These are phyloP conservation scores for Drosophila nigricruria DNA, from an alignment of 2,888 invertebrate species.

Conservation along the genomic window DNA sequence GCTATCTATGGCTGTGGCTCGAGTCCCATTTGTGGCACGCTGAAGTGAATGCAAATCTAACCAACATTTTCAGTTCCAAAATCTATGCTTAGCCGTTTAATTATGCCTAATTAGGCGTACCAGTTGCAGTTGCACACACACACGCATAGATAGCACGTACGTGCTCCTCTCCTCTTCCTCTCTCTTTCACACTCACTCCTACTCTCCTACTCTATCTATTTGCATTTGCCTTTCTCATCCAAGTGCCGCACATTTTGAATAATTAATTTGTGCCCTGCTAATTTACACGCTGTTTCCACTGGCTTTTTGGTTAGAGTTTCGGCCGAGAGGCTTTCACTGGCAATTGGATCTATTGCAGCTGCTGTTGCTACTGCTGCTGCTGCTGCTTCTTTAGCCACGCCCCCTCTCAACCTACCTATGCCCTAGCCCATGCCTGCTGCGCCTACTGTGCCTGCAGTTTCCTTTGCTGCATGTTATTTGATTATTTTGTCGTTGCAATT, in stretches of 20 bases:
- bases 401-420: background rate
- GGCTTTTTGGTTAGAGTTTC: conserved; percentile 69
- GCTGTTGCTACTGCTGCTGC: conserved; percentile 4
- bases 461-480: conserved; percentile 64
- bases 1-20: conserved; percentile 2
- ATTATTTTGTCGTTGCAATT: conserved; percentile 71
- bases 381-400: background rate
- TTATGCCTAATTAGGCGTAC: conserved; percentile 71
- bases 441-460: conserved; percentile 8
- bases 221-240: conserved; percentile 53
- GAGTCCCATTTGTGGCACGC: conserved; percentile 2
- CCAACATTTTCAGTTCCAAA: conserved; percentile 30
- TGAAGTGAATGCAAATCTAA: conserved; percentile 41
- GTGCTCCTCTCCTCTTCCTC: background rate
- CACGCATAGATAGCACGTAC: conserved; percentile 10
- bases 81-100: conserved; percentile 70
- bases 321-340: conserved; percentile 51
- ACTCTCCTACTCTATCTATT: conserved; percentile 24
- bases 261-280: conserved; percentile 81
- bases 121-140: conserved; percentile 44
- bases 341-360: conserved; percentile 28
- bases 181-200: background rate
- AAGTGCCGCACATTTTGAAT: conserved; percentile 80
- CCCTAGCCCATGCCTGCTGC: background rate
- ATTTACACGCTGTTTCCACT: conserved; percentile 77